phyloP scores from a whole-genome alignment of 2,113 vertebrate genomes.

The Scomber colias region DNA sequence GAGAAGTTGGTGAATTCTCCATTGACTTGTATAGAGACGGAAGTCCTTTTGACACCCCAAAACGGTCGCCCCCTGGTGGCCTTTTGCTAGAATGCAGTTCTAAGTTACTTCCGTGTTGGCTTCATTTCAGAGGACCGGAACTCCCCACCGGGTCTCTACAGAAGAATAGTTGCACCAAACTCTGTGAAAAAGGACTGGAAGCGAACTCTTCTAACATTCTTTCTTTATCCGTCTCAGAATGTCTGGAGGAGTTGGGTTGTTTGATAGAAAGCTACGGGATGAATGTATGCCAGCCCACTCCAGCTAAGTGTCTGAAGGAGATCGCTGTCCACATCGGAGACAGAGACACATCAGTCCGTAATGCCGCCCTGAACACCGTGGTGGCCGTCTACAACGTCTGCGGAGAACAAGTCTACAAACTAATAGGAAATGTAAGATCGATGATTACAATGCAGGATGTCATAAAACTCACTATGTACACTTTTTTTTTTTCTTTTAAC shows the following conservation, averaged over 20 bases:
- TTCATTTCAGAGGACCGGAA: no score
- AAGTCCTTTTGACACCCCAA: no score
- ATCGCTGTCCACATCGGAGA: conserved; percentile 97
- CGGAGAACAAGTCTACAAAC: conserved; percentile 97
- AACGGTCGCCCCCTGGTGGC: no score
- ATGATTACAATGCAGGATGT: neutral
- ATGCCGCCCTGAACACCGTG: conserved; percentile 97
- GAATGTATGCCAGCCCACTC: conserved; percentile 97
- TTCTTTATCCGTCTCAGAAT: conserved; percentile 85
- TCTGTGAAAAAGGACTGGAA: neutral
- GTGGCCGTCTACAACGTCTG: conserved; percentile 95
- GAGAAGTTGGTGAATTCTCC: no score
- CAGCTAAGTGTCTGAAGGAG: conserved; percentile 96
- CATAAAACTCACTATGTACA: neutral
- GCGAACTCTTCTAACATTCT: neutral
- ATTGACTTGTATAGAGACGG: no score
- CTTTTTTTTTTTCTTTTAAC: neutral
- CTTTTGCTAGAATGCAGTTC: no score
- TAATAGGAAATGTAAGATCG: conserved; percentile 95
- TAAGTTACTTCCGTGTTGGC: no score
- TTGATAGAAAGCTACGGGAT: conserved; percentile 95
- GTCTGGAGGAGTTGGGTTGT: conserved; percentile 96
- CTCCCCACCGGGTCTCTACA: no score
- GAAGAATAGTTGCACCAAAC: neutral
- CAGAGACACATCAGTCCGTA: conserved; percentile 95